Evolutionary conservation across 2,113 vertebrate genomes (phyloP).

Genomic region (Heloderma charlesbogerti): DNA sequence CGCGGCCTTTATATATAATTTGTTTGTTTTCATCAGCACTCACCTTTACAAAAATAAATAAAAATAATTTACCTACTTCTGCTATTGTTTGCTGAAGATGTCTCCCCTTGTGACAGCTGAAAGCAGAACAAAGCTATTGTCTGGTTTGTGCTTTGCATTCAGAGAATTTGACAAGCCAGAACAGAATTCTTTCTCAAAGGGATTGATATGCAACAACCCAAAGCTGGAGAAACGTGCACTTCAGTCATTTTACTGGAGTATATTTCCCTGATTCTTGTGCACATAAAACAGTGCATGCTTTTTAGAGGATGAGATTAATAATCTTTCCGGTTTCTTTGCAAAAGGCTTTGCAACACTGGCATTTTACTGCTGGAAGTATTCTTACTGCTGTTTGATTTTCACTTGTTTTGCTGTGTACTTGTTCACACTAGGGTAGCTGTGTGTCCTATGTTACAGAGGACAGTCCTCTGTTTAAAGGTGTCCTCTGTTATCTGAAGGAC

Average conservation of each 20-base stretch:
- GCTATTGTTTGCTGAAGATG: background rate
- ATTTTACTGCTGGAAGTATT: background rate
- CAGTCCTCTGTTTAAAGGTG: too few species aligned
- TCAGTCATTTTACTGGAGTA: background rate
- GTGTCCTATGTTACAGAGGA: too few species aligned
- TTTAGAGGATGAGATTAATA: background rate
- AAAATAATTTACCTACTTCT: conserved; percentile 20
- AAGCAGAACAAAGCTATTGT: background rate
- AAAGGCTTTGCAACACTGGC: background rate
- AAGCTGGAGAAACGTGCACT: background rate
- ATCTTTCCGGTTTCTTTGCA: conserved; percentile 3
- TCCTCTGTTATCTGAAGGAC: too few species aligned
- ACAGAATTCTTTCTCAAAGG: background rate
- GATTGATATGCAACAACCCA: background rate
- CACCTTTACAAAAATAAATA: background rate
- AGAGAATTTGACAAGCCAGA: conserved; percentile 11
- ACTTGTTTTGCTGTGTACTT: too few species aligned
- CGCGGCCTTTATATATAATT: background rate
- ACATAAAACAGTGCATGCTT: background rate
- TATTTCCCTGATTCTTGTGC: background rate
- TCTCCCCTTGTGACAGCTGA: background rate
- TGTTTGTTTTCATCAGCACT: background rate
- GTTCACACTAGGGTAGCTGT: too few species aligned
- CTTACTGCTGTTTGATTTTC: background rate
- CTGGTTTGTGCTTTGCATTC: conserved; percentile 1